Conservation (phyloP, 2,797 vertebrate species). For the Scleropages formosus region DNA sequence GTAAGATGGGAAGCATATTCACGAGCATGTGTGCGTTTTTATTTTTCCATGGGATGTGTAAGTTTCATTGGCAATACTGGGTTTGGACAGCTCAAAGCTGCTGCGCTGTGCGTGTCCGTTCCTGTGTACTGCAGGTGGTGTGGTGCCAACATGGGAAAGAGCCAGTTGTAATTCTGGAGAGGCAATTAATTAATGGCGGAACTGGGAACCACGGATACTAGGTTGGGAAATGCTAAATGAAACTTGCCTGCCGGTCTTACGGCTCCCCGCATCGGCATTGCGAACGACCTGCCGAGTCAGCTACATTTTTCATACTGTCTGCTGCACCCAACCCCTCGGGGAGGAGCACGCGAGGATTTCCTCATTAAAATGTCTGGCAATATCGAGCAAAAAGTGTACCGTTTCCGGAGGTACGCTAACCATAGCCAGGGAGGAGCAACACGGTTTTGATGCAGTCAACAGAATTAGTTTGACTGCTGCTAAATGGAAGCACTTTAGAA, state of each 20-base stretch:
- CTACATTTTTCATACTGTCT: background rate
- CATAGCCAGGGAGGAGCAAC: background rate
- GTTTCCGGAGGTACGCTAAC: background rate
- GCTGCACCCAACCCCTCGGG: no score
- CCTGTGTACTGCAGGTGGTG: background rate
- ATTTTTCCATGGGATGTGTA: no score
- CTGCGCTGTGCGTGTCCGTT: background rate
- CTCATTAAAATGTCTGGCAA: background rate
- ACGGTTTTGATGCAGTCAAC: background rate
- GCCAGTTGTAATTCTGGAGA: background rate
- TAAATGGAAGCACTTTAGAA: background rate
- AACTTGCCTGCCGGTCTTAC: background rate
- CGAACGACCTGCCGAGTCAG: background rate
- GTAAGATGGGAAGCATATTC: no score
- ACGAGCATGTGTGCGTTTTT: no score
- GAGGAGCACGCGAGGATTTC: no score
- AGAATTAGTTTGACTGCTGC: background rate
- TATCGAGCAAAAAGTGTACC: background rate
- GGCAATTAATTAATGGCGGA: no score
- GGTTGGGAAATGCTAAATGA: background rate
- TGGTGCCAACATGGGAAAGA: background rate
- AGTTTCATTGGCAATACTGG: no score
- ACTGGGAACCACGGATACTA: no score
- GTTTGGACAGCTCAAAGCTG: no score
- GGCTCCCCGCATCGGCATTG: background rate